phyloP scores from a whole-genome alignment of 2,888 invertebrate species.

The Acronicta leporina region DNA sequence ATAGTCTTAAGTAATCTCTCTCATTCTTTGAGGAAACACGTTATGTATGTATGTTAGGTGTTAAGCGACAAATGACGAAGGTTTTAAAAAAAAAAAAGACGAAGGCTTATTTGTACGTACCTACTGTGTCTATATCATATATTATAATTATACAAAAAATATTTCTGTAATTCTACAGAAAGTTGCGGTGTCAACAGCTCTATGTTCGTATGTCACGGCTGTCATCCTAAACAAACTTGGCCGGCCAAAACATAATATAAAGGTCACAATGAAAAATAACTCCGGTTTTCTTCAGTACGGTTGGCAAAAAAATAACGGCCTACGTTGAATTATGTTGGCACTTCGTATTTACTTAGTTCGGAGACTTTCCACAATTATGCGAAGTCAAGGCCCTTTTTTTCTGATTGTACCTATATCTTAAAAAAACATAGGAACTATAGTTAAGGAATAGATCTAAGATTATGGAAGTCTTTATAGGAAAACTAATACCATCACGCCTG shows the following conservation, averaged over 20 bases:
- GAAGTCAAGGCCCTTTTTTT: slow-evolving; percentile 22
- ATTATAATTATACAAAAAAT: slow-evolving; percentile 18
- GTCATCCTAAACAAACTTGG: slow-evolving; percentile 53
- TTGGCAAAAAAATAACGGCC: slow-evolving; percentile 35
- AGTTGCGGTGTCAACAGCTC: slow-evolving; percentile 13
- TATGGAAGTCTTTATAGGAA: too few relatives aligned
- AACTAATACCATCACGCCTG: too few relatives aligned
- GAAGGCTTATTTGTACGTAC: too few relatives aligned
- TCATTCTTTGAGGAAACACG: too few relatives aligned
- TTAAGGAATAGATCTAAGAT: too few relatives aligned
- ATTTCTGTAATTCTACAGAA: slow-evolving; percentile 6
- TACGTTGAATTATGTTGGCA: slow-evolving; percentile 31
- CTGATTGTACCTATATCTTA: slow-evolving; percentile 17
- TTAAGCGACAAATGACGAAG: too few relatives aligned
- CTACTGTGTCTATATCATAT: too few relatives aligned
- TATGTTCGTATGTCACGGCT: slow-evolving; percentile 34
- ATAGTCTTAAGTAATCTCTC: too few relatives aligned
- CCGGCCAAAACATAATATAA: slow-evolving; percentile 49
- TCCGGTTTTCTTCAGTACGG: slow-evolving; percentile 33
- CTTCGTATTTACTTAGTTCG: slow-evolving; percentile 40
- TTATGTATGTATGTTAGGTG: too few relatives aligned
- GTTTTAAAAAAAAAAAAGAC: too few relatives aligned
- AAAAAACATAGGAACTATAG: neutral
- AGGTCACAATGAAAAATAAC: slow-evolving; percentile 48
- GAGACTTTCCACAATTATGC: slow-evolving; percentile 33